Evolutionary conservation across 2,113 vertebrate species (phyloP).

Genomic region (Dolichotis patagonum): DNA sequence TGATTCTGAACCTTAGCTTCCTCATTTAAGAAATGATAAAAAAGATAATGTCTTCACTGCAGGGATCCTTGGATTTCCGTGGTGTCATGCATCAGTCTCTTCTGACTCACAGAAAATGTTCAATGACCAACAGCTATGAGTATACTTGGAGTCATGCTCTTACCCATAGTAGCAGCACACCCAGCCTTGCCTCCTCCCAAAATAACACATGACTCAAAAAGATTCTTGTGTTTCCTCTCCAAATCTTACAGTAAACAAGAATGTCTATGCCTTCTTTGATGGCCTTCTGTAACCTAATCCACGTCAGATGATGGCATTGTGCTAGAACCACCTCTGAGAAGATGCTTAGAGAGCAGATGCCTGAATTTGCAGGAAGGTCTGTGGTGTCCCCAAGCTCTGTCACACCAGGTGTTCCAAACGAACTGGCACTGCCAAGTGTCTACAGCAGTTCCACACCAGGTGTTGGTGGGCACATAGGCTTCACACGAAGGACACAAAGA

Average conservation of each 20-base stretch:
- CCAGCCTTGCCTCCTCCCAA: not conserved
- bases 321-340: not conserved
- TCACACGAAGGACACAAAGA: not conserved
- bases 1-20: not conserved
- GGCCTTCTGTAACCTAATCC: not conserved
- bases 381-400: not conserved
- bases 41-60: not conserved
- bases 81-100: not conserved
- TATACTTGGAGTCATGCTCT: not conserved
- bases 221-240: slow-evolving; percentile 18
- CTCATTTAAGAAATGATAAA: not conserved
- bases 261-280: not conserved
- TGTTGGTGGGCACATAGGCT: not conserved
- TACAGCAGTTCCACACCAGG: not conserved
- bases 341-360: not conserved
- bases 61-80: not conserved
- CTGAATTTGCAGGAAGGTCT: not conserved
- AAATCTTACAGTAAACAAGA: not conserved
- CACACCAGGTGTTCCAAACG: not conserved
- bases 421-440: not conserved
- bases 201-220: slow-evolving; percentile 7
- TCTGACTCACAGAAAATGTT: not conserved
- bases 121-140: not conserved
- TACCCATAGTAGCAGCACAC: not conserved
- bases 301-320: not conserved